These are phyloP conservation scores for Thalassarche chlororhynchos DNA, from an alignment of 2,113 vertebrate genomes.

Conservation along the genomic window DNA sequence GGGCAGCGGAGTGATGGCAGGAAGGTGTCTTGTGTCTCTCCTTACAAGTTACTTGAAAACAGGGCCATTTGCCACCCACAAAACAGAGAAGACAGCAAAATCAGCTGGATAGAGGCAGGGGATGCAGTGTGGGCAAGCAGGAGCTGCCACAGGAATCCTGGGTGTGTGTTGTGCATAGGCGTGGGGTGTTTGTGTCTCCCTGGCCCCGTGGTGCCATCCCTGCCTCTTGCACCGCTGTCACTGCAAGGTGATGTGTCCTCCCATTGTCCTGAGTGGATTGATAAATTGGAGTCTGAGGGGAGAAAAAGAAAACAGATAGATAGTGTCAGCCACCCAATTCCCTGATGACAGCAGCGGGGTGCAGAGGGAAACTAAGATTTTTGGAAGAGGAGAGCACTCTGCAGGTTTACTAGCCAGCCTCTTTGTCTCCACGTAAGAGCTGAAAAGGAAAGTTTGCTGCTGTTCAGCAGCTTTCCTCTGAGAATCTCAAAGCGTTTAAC, in stretches of 20 bases:
- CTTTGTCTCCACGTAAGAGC: accelerated
- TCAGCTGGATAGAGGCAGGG: too few relatives aligned
- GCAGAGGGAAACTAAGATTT: background rate
- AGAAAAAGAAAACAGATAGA: background rate
- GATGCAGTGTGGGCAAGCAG: background rate
- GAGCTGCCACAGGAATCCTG: background rate
- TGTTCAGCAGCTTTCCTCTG: background rate
- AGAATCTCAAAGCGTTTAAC: background rate
- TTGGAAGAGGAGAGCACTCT: background rate
- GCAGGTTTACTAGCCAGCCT: background rate
- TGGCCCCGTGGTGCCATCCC: background rate
- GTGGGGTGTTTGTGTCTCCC: background rate
- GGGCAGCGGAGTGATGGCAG: accelerated
- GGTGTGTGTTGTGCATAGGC: accelerated
- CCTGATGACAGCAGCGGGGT: background rate
- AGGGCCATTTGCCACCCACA: background rate
- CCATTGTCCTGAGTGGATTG: background rate
- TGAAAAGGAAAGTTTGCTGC: background rate
- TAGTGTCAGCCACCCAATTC: background rate
- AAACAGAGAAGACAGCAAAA: background rate
- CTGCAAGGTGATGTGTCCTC: background rate
- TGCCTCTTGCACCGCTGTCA: background rate
- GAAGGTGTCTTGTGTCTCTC: background rate
- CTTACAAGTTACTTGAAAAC: background rate
- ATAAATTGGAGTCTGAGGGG: background rate